A percentile compares a stretch with the other conserved stretches of the same genome.
phyloP scores from a whole-genome alignment of 2,888 invertebrate genomes.

The Xestia c-nigrum region DNA sequence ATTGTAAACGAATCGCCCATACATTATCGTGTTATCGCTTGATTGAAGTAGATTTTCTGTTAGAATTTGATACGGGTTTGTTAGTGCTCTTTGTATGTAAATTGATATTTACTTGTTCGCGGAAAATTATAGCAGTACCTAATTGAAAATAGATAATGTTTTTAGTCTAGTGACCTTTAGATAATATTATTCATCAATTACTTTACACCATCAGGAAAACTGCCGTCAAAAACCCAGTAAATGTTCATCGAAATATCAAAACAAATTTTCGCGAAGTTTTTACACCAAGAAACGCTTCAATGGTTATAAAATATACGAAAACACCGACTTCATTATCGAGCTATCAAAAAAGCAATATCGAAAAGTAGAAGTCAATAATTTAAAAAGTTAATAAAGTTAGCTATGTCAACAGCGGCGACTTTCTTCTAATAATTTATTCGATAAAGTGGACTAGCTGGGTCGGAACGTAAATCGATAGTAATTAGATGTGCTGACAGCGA shows the following conservation, averaged over 20 bases:
- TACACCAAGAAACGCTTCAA: neutral
- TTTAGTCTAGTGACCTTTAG: neutral
- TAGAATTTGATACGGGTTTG: neutral
- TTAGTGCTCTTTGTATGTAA: constrained; percentile 1
- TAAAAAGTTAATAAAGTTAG: constrained; percentile 41
- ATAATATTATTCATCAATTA: constrained; percentile 13
- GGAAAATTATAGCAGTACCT: neutral
- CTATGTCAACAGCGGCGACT: constrained; percentile 33
- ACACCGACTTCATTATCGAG: constrained; percentile 19
- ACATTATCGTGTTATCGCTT: constrained; percentile 6
- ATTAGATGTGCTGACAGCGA: constrained; percentile 30
- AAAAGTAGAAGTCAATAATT: constrained; percentile 42
- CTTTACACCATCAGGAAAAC: neutral
- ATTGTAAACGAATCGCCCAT: neutral
- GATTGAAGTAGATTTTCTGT: constrained; percentile 24
- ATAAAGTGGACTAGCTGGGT: constrained; percentile 9
- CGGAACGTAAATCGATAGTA: constrained; percentile 47
- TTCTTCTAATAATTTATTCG: constrained; percentile 32
- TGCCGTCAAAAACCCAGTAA: neutral
- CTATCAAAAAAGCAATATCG: constrained; percentile 29
- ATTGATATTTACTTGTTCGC: neutral
- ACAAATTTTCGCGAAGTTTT: constrained; percentile 15
- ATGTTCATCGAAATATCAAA: constrained; percentile 21
- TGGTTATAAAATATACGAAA: constrained; percentile 16
- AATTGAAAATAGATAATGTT: neutral